Evolutionary conservation across 2,113 vertebrate genomes (phyloP).

Genomic region (Centropus bengalensis): DNA sequence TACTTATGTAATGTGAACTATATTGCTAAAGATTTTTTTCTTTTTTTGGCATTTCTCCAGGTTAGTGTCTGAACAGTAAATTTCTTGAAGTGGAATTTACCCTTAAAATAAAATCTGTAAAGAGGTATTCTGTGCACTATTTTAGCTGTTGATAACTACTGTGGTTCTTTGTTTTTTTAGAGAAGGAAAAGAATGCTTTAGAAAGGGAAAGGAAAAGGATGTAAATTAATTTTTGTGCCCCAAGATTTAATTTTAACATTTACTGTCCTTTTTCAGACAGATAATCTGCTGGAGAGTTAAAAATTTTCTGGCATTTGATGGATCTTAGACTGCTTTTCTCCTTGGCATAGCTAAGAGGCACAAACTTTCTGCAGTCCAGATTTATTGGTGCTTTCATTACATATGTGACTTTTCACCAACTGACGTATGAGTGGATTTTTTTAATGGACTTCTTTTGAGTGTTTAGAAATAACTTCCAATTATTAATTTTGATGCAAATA

Average conservation of each 20-base stretch:
- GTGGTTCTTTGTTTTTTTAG: not conserved
- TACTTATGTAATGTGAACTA: not conserved
- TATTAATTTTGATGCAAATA: not conserved
- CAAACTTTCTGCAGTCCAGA: not conserved
- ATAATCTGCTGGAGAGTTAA: not conserved
- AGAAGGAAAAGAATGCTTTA: not conserved
- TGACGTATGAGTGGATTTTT: not conserved
- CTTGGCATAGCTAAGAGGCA: not conserved
- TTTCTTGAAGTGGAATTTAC: not conserved
- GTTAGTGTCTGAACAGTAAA: not conserved
- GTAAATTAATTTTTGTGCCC: not conserved
- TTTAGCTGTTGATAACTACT: not conserved
- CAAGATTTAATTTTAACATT: not conserved
- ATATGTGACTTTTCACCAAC: not conserved
- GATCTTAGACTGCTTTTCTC: not conserved
- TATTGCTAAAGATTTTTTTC: not conserved
- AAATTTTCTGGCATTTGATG: not conserved
- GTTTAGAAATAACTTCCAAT: not conserved
- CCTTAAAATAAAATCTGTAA: not conserved
- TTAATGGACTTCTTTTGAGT: not conserved
- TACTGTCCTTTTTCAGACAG: not conserved
- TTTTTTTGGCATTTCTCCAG: not conserved
- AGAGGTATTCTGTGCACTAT: not conserved
- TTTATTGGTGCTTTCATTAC: not conserved
- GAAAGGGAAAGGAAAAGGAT: not conserved